phyloP scores from a whole-genome alignment of 1,140 invertebrate species.

The Choristoneura fumiferana region DNA sequence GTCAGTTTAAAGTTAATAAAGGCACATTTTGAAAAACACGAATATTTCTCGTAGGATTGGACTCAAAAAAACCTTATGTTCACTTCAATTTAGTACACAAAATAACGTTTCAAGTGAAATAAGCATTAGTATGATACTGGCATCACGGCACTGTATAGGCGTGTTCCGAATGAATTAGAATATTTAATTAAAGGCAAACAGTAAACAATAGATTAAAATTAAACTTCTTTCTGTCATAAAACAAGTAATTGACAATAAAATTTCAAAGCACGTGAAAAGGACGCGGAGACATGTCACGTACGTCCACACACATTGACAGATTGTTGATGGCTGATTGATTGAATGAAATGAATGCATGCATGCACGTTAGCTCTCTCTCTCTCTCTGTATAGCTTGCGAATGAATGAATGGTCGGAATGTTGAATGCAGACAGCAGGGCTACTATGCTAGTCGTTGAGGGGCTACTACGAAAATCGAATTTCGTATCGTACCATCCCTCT shows the following conservation, averaged over 20 bases:
- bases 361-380: no score
- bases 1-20: not conserved
- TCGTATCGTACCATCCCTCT: no score
- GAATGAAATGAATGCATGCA: not conserved
- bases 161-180: no score
- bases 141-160: not conserved
- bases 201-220: not conserved
- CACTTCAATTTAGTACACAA: not conserved
- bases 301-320: not conserved
- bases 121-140: not conserved
- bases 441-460: no score
- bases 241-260: constrained; percentile 1
- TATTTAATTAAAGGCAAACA: no score
- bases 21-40: not conserved
- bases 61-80: not conserved
- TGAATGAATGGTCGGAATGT: not conserved
- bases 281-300: not conserved
- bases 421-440: no score
- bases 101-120: not conserved
- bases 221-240: constrained; percentile 13
- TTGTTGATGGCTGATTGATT: not conserved
- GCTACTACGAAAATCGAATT: no score
- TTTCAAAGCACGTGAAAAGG: constrained; percentile 26
- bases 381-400: no score
- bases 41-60: not conserved